A percentile compares a stretch with the other conserved stretches of the same genome.
These are phyloP conservation scores for Cerastoderma edule DNA, from an alignment of 2,888 invertebrate genomes.

Conservation along the genomic window DNA sequence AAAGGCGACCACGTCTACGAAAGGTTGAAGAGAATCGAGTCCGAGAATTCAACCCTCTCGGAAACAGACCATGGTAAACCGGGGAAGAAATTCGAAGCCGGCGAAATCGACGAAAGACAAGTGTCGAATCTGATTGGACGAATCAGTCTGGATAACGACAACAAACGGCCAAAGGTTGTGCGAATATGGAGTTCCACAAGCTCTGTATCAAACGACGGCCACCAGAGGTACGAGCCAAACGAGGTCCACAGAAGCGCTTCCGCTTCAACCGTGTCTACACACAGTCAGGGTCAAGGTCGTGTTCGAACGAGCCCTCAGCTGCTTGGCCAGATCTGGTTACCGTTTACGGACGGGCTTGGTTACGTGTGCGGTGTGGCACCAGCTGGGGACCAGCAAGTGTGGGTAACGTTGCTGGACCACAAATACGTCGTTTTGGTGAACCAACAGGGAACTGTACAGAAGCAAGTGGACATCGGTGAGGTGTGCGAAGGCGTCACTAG, in stretches of 20 bases:
- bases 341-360: conserved; percentile 38
- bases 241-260: background rate
- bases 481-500: conserved; percentile 37
- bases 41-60: background rate
- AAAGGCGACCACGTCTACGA: conserved; percentile 34
- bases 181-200: conserved; percentile 1
- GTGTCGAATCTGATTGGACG: conserved; percentile 9
- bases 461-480: conserved; percentile 37
- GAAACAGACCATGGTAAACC: background rate
- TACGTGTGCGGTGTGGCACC: conserved; percentile 55
- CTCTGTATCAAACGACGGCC: background rate
- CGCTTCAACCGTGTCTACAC: background rate
- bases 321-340: conserved; percentile 8
- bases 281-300: background rate
- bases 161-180: conserved; percentile 3
- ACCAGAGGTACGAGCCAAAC: background rate
- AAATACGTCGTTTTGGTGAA: conserved; percentile 29
- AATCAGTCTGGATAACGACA: conserved; percentile 2
- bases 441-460: conserved; percentile 25
- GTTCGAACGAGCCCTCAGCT: background rate
- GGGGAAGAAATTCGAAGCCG: conserved; percentile 4
- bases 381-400: conserved; percentile 29
- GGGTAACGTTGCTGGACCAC: conserved; percentile 48
- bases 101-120: conserved; percentile 5
- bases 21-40: conserved; percentile 18